A percentile compares a stretch with the other conserved stretches of the same genome.
Evolutionary conservation across 2,797 vertebrate genomes (phyloP).

Genomic region (Ambastaia sidthimunki): DNA sequence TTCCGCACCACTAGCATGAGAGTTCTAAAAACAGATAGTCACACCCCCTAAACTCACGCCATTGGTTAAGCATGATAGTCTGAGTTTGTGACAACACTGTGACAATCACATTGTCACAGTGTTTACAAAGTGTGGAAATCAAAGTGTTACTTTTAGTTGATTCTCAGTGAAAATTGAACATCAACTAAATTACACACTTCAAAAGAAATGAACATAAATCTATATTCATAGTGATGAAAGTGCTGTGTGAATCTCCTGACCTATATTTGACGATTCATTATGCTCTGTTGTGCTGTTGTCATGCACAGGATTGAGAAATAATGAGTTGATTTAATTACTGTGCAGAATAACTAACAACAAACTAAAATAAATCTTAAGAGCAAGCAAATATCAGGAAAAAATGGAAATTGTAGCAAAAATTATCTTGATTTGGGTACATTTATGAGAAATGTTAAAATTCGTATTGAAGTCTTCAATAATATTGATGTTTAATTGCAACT

Average conservation of each 20-base stretch:
- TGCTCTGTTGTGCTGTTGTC: conserved; percentile 12
- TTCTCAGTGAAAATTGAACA: background rate
- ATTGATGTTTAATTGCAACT: no score
- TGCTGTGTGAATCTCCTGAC: conserved; percentile 16
- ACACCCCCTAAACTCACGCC: background rate
- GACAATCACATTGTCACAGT: background rate
- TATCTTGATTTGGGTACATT: no score
- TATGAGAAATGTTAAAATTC: no score
- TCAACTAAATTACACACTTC: conserved; percentile 7
- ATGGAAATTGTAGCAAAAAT: no score
- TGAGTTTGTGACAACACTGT: no score
- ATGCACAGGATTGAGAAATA: conserved; percentile 25
- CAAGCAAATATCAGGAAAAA: background rate
- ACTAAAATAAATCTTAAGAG: conserved; percentile 9
- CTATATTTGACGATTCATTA: conserved; percentile 25
- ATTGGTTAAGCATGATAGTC: background rate
- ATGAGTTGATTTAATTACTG: conserved; percentile 28
- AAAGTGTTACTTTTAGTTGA: background rate
- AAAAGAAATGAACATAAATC: conserved; percentile 23
- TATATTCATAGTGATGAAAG: conserved; percentile 20
- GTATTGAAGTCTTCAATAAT: no score
- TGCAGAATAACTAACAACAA: conserved; percentile 7
- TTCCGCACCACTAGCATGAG: background rate
- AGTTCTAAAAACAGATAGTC: background rate
- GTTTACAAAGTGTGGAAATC: background rate